phyloP scores from a whole-genome alignment of 2,888 invertebrate species.

The Cheiracanthium punctorium region DNA sequence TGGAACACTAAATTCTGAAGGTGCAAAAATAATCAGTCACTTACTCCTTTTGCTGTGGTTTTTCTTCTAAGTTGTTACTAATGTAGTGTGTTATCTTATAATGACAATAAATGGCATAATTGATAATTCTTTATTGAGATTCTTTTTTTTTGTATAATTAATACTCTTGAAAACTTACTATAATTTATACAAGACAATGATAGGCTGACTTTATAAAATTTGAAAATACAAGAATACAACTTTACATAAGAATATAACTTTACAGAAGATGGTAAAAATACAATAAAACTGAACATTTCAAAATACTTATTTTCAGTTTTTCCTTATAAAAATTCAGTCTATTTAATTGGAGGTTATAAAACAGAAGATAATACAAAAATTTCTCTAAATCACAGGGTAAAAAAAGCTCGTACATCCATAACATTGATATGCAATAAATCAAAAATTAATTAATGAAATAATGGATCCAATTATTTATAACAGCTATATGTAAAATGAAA shows the following conservation, averaged over 20 bases:
- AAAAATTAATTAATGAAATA: background rate
- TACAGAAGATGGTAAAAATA: slow-evolving; percentile 10
- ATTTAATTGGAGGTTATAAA: background rate
- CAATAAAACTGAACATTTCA: background rate
- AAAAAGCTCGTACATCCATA: background rate
- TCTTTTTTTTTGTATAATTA: background rate
- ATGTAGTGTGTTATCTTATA: too few relatives aligned
- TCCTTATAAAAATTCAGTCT: slow-evolving; percentile 14
- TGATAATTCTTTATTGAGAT: slow-evolving; percentile 5
- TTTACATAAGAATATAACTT: slow-evolving; percentile 3
- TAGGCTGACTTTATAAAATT: background rate
- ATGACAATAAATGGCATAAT: too few relatives aligned
- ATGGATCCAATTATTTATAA: background rate
- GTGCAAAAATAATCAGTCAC: too few relatives aligned
- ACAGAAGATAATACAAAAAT: slow-evolving; percentile 1
- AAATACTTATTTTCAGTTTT: background rate
- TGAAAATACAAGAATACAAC: slow-evolving; percentile 6
- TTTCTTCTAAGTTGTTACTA: too few relatives aligned
- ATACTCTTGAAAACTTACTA: background rate
- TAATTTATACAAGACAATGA: background rate
- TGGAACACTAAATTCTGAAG: too few relatives aligned
- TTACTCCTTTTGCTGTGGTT: too few relatives aligned
- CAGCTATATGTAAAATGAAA: background rate
- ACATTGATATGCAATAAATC: slow-evolving; percentile 4
- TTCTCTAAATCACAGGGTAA: background rate